Percentiles rank a stretch among this genome's conserved stretches.
Conservation (phyloP, 1,140 invertebrate species). For the Marisa cornuarietis region DNA sequence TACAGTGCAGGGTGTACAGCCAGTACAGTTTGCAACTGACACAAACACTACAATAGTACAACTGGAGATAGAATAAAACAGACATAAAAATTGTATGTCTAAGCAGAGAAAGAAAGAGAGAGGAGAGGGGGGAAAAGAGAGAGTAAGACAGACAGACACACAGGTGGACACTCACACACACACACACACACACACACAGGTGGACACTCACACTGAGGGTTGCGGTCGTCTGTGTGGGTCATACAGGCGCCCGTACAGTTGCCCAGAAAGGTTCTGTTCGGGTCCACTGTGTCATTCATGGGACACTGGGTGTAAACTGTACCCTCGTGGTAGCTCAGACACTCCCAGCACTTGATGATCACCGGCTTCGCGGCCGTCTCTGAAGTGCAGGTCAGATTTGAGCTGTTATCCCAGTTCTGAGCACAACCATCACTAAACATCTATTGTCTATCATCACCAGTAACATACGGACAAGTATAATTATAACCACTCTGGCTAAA, state of each 20-base stretch:
- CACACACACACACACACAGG: slow-evolving; percentile 1
- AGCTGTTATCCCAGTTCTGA: no score
- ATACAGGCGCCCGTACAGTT: slow-evolving; percentile 27
- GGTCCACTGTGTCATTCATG: slow-evolving; percentile 11
- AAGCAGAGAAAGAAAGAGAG: neutral
- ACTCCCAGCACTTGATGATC: slow-evolving; percentile 16
- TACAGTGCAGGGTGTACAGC: neutral
- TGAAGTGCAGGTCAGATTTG: no score
- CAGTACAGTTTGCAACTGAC: neutral
- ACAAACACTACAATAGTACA: neutral
- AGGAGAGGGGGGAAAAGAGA: slow-evolving; percentile 5
- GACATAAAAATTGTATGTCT: neutral
- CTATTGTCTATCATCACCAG: no score
- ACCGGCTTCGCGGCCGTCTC: neutral
- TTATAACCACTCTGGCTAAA: no score
- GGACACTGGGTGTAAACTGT: slow-evolving; percentile 23
- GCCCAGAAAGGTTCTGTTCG: slow-evolving; percentile 7
- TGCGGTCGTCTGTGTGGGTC: slow-evolving; percentile 12
- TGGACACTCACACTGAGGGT: slow-evolving; percentile 19
- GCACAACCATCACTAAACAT: no score
- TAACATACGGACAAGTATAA: no score
- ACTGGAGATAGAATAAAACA: neutral
- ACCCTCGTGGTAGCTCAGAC: slow-evolving; percentile 22
- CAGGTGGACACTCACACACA: neutral
- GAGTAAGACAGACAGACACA: neutral